These are phyloP conservation scores for Stenodera caucasica DNA, from an alignment of 2,888 invertebrate species.

Conservation along the genomic window DNA sequence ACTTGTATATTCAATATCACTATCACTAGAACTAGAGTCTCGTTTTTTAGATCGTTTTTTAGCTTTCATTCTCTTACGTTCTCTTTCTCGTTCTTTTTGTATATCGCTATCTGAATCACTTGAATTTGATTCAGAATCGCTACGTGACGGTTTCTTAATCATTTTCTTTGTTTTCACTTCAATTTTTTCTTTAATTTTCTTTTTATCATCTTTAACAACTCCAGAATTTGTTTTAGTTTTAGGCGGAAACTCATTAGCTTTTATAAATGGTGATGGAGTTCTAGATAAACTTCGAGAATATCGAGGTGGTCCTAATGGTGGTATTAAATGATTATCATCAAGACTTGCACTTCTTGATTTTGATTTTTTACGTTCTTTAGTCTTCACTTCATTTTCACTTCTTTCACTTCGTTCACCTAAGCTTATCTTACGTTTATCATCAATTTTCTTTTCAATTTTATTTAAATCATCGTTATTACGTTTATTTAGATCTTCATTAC, in stretches of 20 bases:
- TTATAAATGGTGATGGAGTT: constrained; percentile 83
- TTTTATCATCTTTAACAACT: constrained; percentile 54
- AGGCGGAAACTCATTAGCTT: constrained; percentile 64
- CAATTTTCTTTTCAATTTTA: constrained; percentile 32
- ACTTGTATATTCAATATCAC: constrained; percentile 49
- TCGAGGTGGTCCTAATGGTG: constrained; percentile 56
- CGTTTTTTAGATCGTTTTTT: constrained; percentile 56
- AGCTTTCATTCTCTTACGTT: constrained; percentile 46
- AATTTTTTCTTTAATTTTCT: constrained; percentile 52
- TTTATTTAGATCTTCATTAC: constrained; percentile 52
- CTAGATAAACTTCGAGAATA: constrained; percentile 79
- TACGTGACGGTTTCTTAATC: constrained; percentile 51
- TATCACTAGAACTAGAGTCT: constrained; percentile 59
- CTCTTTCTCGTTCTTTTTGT: constrained; percentile 45
- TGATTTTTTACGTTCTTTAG: constrained; percentile 46
- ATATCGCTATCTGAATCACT: constrained; percentile 53
- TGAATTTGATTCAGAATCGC: constrained; percentile 52
- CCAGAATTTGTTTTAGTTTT: constrained; percentile 51
- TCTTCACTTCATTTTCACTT: constrained; percentile 35
- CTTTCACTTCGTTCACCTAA: constrained; percentile 43
- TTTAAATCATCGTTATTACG: constrained; percentile 31
- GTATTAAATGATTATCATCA: constrained; percentile 46
- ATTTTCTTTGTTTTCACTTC: constrained; percentile 48
- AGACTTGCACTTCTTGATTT: constrained; percentile 52
- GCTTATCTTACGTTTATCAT: constrained; percentile 35